phyloP scores from a whole-genome alignment of 2,888 invertebrate species.

The Epirrita christyi region DNA sequence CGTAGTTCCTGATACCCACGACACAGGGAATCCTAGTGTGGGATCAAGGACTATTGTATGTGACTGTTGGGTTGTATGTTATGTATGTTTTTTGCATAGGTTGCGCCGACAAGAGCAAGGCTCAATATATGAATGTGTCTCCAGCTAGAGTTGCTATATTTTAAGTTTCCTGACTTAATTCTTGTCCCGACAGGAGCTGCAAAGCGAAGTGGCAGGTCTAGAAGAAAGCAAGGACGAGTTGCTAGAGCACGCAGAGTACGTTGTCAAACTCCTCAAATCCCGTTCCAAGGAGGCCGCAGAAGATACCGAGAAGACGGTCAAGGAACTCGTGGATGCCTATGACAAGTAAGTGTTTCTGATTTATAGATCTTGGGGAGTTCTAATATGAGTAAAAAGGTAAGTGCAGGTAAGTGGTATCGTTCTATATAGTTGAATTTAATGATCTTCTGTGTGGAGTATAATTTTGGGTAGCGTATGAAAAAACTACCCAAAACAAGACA shows the following conservation, averaged over 20 bases:
- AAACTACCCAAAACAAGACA: too few relatives aligned
- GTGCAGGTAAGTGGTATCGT: not conserved
- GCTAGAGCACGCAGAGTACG: conserved; percentile 87
- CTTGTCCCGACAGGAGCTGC: conserved; percentile 86
- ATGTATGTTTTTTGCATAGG: too few relatives aligned
- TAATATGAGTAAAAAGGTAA: too few relatives aligned
- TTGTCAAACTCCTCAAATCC: conserved; percentile 88
- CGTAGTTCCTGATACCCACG: too few relatives aligned
- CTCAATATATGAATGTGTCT: too few relatives aligned
- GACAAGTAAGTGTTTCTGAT: conserved; percentile 75
- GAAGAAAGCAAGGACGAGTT: conserved; percentile 89
- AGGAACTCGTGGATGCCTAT: conserved; percentile 88
- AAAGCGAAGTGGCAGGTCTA: conserved; percentile 89
- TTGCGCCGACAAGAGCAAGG: too few relatives aligned
- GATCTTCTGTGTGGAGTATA: too few relatives aligned
- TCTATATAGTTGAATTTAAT: too few relatives aligned
- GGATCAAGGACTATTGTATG: too few relatives aligned
- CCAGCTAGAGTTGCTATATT: not conserved
- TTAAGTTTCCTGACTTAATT: not conserved
- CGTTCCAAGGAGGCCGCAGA: conserved; percentile 87
- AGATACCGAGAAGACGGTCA: conserved; percentile 88
- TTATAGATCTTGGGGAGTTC: conserved; percentile 10
- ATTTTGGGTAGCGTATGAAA: too few relatives aligned
- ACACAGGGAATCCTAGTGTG: too few relatives aligned
- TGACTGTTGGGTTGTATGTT: too few relatives aligned